Evolutionary conservation across 2,113 vertebrate species (phyloP), one percentile per base, ranked within the genome.

Genomic region (Lucifuga dentata): DNA sequence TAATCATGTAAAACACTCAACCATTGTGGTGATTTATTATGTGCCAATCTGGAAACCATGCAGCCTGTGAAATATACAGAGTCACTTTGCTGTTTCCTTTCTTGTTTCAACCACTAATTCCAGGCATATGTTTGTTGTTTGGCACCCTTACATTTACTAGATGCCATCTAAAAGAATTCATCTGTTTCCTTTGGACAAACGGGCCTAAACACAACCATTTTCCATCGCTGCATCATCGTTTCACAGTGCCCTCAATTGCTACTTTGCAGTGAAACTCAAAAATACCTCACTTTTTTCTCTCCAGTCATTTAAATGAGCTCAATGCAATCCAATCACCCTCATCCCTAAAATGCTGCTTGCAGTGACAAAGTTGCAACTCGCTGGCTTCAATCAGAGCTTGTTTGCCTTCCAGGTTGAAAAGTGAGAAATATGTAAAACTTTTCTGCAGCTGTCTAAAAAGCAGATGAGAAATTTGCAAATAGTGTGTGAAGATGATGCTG

Each of bases 1-100:
- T 65, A 77, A 83, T 89, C 79, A 80, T 83, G 67, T 69, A 74
- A 80, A 74, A 76, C 70, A 76, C 76, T 57, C 7, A 3, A 49
- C 62, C 48, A 13, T 32, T 32, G 38, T 53, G 43, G 65, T 78
- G 68, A 85, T 88, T 86, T 80, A 85, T 86, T 76, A 66, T 38
- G n/a, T 48, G 64, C 68, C 76, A 76, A 57, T 84, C 70, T 76
- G 7, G 43, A 21, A 63, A 55, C 49, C 11, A 35, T 62, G 66
- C 61, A 43, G 19, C 12, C 48, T 33, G 26, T 29, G 55, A 74
- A 81, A 68, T 44, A 55, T 36, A 79, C 60, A 33, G 13, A 58
- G 21, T 48, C 55, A 53, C 43, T 39, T 63, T 68, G 46, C 43
- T 44, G 50, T 71, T 73, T 68, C 6, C 0, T 62, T 53, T 55